Evolutionary conservation across 2,888 invertebrate species (phyloP).

Genomic region (Acronicta alni): DNA sequence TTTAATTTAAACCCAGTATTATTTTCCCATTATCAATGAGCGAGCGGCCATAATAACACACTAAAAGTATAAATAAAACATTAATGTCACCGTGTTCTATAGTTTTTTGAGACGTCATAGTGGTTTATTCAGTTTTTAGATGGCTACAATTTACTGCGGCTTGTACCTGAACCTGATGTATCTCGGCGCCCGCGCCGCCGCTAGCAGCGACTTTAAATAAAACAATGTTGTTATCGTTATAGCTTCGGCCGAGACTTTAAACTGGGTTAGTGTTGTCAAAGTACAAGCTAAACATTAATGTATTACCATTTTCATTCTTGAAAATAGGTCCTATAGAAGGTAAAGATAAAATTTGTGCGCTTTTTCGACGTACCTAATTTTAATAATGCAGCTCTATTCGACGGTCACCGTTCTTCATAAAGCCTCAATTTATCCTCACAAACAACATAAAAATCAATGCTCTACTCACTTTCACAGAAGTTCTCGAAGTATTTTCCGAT

Average conservation of each 20-base stretch:
- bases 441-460: slow-evolving; percentile 8
- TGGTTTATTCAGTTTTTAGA: slow-evolving; percentile 50
- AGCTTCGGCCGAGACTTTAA: slow-evolving; percentile 33
- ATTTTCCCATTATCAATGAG: slow-evolving; percentile 67
- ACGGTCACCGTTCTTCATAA: not conserved
- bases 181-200: slow-evolving; percentile 33
- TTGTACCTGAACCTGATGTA: slow-evolving; percentile 26
- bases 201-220: slow-evolving; percentile 44
- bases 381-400: slow-evolving; percentile 5
- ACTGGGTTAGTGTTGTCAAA: slow-evolving; percentile 51
- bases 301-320: slow-evolving; percentile 39
- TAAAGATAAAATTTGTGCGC: slow-evolving; percentile 17
- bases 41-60: slow-evolving; percentile 47
- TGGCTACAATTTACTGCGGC: slow-evolving; percentile 35
- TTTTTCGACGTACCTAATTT: slow-evolving; percentile 15
- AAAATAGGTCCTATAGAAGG: slow-evolving; percentile 23
- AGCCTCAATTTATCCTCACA: not conserved
- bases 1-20: slow-evolving; percentile 67
- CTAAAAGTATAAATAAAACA: slow-evolving; percentile 60
- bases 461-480: slow-evolving; percentile 94
- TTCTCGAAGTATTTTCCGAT: slow-evolving; percentile 97
- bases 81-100: slow-evolving; percentile 51
- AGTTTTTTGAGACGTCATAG: slow-evolving; percentile 43
- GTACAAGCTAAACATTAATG: slow-evolving; percentile 42
- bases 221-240: slow-evolving; percentile 54